Base-by-base conservation (phyloP, 2,888 invertebrate genomes). In the Beris morrisii region DNA sequence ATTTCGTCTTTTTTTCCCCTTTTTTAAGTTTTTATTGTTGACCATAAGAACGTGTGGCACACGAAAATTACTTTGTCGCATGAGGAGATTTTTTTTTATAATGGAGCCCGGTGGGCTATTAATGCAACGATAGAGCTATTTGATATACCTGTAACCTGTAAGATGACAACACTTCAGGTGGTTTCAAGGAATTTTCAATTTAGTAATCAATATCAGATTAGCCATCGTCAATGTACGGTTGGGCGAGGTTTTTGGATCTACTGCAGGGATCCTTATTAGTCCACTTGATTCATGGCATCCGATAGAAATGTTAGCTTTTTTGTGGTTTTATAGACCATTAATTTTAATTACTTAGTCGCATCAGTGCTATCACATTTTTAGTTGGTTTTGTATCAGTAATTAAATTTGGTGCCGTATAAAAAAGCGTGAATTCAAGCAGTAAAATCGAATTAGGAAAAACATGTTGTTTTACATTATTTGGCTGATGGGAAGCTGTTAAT, bases 81-180 rank as follows among this genome's bases (percentile, higher is more conserved):
- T 28, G 46, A 45, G 22, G 7, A 28, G n/a, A 22, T 22, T 6
- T n/a, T 30, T n/a, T n/a, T 44, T 13, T 5, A 5, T 45, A 45
- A 46, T 45, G 46, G 46, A 45, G 45, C 58, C 22, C 46, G 30
- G 22, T n/a, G 30, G 5, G 58, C 45, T 46, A 45, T 45, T 58
- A 46, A 58, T 58, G 30, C 30, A 30, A n/a, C 46, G 30, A 58
- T 46, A 30, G 11, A 46, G 58, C 45, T 30, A n/a, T 58, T 45
- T 58, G 45, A 30, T n/a, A 5, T 58, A 45, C 45, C 13, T 30
- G 4, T 3, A 5, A n/a, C 45, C 45, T 28, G n/a, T 45, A n/a
- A 45, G 58, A 58, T 58, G 44, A 45, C 11, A 45, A 58, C 45
- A 58, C 45, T 58, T 58, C 58, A 58, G 56, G 56, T 56, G 56